Base-by-base conservation (phyloP, 2,888 invertebrate species). In the Heteromyza rotundicornis region DNA sequence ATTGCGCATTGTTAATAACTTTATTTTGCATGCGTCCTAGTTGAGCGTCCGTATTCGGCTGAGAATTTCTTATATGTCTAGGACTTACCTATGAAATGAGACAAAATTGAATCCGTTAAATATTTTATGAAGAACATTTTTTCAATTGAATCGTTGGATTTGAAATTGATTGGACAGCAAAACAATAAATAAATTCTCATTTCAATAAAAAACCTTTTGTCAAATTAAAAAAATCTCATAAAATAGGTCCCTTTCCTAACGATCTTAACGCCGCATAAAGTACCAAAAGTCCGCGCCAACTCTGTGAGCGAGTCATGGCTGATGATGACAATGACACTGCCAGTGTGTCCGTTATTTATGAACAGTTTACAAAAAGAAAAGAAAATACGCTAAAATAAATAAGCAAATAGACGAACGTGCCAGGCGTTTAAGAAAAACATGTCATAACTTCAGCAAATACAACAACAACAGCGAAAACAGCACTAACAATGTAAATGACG, bases 1-100 rank as follows among this genome's bases (percentile, higher is more conserved):
- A 73, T 73, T 78, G 66, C 71, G 77, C 77, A 77, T 78, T 79
- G 77, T 76, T 78, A 78, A 79, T 79, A 76, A 76, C 75, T 75
- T 74, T 73, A 70, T 77, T 75, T n/a, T 2, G 7, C 20, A 5
- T 2, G 47, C 47, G 8, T 17, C 40, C 40, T 40, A 17, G 20
- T 47, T 47, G 47, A 40, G 40, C 40, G 3, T 40, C 3, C 10
- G 10, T 7, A 14, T 3, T 47, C 2, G 17, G 20, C 40, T 40
- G 40, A 14, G 14, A 7, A 40, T 7, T 40, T 7, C 8, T 40
- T 40, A n/a, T 32, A 32, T 8, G 32, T 32, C 12, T n/a, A n/a
- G 32, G 32, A 32, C 32, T 32, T 8, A 32, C 12, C 32, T 32
- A 32, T 12, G 32, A 32, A 32, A 32, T 32, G 5, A 32, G 12